Conservation (phyloP, 2,113 vertebrate genomes). For the Menura novaehollandiae region DNA sequence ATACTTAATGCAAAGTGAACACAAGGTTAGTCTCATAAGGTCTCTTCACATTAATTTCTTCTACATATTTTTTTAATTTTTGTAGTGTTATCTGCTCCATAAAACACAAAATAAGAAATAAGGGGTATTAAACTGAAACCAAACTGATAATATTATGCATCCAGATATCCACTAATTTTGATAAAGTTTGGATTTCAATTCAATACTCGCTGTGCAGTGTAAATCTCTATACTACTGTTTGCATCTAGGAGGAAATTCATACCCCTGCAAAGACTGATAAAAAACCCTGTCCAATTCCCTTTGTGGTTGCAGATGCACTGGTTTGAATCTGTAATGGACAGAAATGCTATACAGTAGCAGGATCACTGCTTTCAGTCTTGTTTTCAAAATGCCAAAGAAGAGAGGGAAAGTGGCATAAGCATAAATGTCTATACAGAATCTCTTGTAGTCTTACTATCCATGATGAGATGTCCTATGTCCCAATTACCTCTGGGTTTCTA, state of each 20-base stretch:
- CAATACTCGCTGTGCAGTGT: not conserved
- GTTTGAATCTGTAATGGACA: not conserved
- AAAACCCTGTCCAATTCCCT: not conserved
- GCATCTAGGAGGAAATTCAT: not conserved
- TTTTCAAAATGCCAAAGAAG: not conserved
- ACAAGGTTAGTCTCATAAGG: not conserved
- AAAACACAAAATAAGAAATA: not conserved
- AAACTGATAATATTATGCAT: not conserved
- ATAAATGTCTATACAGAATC: not conserved
- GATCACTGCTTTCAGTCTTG: not conserved
- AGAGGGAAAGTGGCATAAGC: not conserved
- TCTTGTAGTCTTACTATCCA: not conserved
- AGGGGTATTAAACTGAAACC: not conserved
- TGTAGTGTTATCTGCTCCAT: not conserved
- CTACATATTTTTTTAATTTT: not conserved
- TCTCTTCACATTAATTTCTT: not conserved
- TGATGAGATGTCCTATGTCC: not conserved
- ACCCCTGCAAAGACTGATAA: not conserved
- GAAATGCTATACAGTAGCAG: not conserved
- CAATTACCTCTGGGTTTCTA: not conserved
- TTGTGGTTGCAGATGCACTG: not conserved
- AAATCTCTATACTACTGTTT: not conserved
- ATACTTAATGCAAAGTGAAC: not conserved
- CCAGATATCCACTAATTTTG: not conserved
- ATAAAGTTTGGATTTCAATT: not conserved